Evolutionary conservation across 53 echinoderm and acorn worm species (phyloP).

Genomic region (Holothuria scabra): DNA sequence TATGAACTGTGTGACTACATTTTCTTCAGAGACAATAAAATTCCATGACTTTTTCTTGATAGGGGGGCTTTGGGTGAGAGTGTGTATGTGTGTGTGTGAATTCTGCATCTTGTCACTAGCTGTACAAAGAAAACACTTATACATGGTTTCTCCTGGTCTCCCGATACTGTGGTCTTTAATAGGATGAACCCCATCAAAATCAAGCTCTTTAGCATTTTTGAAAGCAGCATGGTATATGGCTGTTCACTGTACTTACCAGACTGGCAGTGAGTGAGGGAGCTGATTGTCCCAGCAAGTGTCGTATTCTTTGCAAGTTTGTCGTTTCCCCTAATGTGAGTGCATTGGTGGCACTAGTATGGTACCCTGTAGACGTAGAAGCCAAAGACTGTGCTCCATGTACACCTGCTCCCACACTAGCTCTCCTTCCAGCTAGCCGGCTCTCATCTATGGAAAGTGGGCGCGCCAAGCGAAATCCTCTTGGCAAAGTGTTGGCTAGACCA

Average conservation of each 20-base stretch:
- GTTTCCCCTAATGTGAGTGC: conserved; percentile 92
- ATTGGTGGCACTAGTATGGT: conserved; percentile 94
- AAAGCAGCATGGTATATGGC: no score
- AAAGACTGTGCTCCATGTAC: conserved; percentile 67
- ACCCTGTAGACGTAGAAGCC: conserved; percentile 64
- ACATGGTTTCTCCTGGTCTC: no score
- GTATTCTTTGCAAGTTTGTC: conserved; percentile 82
- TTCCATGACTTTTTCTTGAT: no score
- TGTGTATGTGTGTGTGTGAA: no score
- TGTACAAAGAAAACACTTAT: no score
- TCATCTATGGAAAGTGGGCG: conserved; percentile 98
- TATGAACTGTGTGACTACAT: no score
- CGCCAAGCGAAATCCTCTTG: conserved; percentile 82
- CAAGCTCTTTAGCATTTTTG: no score
- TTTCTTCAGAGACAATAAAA: no score
- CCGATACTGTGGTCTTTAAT: no score
- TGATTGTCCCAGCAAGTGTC: conserved; percentile 93
- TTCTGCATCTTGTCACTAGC: no score
- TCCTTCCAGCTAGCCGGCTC: conserved; percentile 80
- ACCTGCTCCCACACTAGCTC: conserved; percentile 91
- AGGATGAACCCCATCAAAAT: no score
- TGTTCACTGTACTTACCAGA: conserved; percentile 61
- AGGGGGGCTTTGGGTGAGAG: no score
- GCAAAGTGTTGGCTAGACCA: conserved; percentile 87
- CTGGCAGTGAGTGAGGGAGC: conserved; percentile 95